A percentile compares a stretch with the other conserved stretches of the same genome.
These are phyloP conservation scores for Cyrtonyx montezumae DNA, from an alignment of 2,113 vertebrate species.

Conservation along the genomic window DNA sequence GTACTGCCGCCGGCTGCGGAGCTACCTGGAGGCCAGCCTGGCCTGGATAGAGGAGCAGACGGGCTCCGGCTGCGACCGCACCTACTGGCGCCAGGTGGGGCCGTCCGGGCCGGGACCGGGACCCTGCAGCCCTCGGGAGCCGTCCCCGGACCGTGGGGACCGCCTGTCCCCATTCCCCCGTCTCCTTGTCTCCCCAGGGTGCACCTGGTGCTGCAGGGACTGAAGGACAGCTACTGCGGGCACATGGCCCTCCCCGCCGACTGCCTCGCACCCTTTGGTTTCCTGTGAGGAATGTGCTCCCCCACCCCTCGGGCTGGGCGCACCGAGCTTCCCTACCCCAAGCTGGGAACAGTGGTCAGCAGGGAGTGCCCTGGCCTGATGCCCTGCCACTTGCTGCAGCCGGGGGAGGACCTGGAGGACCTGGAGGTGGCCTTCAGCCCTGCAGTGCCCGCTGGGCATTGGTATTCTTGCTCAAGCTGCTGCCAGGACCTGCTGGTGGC, in stretches of 20 bases:
- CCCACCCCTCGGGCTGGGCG: no score
- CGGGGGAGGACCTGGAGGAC: slow-evolving; percentile 92
- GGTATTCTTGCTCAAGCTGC: slow-evolving; percentile 94
- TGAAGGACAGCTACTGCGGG: slow-evolving; percentile 90
- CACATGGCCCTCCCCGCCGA: slow-evolving; percentile 79
- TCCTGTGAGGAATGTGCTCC: slow-evolving; percentile 82
- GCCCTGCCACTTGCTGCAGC: slow-evolving; percentile 79
- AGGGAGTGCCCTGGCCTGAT: no score
- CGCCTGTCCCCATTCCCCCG: background rate
- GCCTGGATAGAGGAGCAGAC: slow-evolving; percentile 88
- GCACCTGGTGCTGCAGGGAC: slow-evolving; percentile 87
- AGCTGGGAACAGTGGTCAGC: background rate
- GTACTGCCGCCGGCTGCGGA: slow-evolving; percentile 89
- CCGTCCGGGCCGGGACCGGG: background rate
- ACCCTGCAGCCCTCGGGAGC: no score
- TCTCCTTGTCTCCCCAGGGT: slow-evolving; percentile 74
- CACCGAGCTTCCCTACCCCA: background rate
- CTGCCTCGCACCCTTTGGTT: slow-evolving; percentile 86
- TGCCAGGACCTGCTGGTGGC: slow-evolving; percentile 92
- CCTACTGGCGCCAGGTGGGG: slow-evolving; percentile 94
- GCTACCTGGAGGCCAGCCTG: slow-evolving; percentile 87
- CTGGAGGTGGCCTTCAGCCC: slow-evolving; percentile 86
- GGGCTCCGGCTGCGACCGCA: slow-evolving; percentile 38
- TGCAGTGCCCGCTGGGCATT: slow-evolving; percentile 76
- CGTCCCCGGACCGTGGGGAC: no score